phyloP scores from a whole-genome alignment of 2,113 vertebrate species.

The Panthera uncia region DNA sequence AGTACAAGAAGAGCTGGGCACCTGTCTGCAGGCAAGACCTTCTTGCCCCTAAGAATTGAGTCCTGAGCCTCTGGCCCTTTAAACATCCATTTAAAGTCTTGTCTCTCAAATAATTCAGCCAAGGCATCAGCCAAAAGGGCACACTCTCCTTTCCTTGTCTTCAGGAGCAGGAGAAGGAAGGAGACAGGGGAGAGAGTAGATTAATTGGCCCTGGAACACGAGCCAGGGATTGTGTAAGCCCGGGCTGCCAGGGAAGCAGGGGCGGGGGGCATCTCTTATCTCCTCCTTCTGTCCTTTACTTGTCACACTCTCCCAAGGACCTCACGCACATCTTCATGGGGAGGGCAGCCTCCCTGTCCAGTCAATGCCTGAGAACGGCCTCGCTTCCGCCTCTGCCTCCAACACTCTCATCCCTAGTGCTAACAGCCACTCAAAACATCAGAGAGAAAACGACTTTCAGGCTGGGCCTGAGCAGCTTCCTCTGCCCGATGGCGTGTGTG shows the following conservation, averaged over 20 bases:
- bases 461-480: not conserved
- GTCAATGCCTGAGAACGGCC: not conserved
- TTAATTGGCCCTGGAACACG: slow-evolving; percentile 75
- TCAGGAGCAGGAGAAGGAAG: slow-evolving; percentile 65
- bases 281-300: slow-evolving; percentile 43
- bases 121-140: slow-evolving; percentile 82
- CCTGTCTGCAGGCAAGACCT: not conserved
- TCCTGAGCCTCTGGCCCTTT: slow-evolving; percentile 83
- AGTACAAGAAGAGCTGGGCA: not conserved
- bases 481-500: not conserved
- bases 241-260: not conserved
- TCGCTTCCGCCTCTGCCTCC: not conserved
- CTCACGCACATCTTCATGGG: not conserved
- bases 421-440: not conserved
- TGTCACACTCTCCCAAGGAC: not conserved
- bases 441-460: not conserved
- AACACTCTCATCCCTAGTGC: not conserved
- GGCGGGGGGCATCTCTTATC: not conserved
- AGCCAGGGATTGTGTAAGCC: slow-evolving; percentile 66
- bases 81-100: slow-evolving; percentile 82
- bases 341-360: not conserved
- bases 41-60: slow-evolving; percentile 61
- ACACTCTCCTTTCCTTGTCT: slow-evolving; percentile 81
- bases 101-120: slow-evolving; percentile 83
- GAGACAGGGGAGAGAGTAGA: slow-evolving; percentile 69